Evolutionary conservation across 2,888 invertebrate species (phyloP).

Genomic region (Argyra leucocephala): DNA sequence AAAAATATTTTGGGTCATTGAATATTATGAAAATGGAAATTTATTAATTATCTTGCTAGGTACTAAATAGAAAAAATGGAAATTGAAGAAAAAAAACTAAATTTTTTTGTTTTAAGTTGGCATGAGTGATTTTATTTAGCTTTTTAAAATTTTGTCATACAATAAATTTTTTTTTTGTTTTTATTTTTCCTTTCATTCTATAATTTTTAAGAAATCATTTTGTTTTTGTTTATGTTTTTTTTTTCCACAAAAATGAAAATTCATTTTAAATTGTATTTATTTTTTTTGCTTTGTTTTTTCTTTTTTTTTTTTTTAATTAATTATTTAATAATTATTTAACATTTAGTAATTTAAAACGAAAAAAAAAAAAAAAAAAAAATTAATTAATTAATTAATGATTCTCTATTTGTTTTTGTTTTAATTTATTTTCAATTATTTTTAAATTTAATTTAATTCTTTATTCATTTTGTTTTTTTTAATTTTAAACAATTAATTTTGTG

Average conservation of each 20-base stretch:
- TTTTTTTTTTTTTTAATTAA: not conserved
- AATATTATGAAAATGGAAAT: no score
- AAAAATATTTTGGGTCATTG: no score
- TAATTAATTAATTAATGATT: no score
- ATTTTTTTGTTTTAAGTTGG: not conserved
- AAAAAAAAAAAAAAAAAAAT: not conserved
- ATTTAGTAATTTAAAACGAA: not conserved
- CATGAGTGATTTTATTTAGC: conserved; percentile 6
- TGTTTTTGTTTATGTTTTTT: no score
- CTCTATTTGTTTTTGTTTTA: no score
- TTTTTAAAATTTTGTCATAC: conserved; percentile 6
- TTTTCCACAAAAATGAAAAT: not conserved
- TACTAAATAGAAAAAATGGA: no score
- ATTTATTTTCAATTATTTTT: no score
- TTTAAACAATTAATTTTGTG: conserved; percentile 1
- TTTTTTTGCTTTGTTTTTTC: not conserved
- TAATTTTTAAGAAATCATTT: not conserved
- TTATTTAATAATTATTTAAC: not conserved
- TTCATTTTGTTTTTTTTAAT: not conserved
- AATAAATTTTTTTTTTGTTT: not conserved
- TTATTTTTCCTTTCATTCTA: not conserved
- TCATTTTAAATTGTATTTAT: not conserved
- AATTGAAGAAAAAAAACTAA: not conserved
- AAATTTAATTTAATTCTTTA: no score
- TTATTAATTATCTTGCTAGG: no score